phyloP scores from a whole-genome alignment of 1,140 invertebrate genomes.

The Brachystomella parvula region DNA sequence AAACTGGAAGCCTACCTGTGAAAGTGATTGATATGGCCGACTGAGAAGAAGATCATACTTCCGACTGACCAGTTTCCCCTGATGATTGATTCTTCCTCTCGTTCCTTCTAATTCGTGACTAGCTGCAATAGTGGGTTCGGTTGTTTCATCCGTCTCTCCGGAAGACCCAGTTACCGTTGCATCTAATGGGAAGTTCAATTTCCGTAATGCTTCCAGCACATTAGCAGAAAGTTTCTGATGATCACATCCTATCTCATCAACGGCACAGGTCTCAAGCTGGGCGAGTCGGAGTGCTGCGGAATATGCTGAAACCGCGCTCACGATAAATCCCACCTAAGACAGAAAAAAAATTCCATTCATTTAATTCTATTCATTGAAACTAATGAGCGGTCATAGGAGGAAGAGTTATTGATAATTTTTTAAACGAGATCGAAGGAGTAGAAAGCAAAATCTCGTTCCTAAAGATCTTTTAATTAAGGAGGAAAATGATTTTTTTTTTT shows the following conservation, averaged over 20 bases:
- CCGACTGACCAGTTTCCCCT: conserved; percentile 36
- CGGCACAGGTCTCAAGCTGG: conserved; percentile 37
- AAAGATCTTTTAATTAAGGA: too few relatives aligned
- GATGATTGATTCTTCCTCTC: conserved; percentile 32
- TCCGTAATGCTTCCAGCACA: conserved; percentile 29
- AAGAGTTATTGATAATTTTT: too few relatives aligned
- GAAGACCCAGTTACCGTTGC: conserved; percentile 16
- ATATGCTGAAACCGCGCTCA: conserved; percentile 41
- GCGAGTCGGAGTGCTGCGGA: conserved; percentile 40
- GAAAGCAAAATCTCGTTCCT: too few relatives aligned
- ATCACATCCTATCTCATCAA: conserved; percentile 24
- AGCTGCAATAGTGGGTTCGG: conserved; percentile 29
- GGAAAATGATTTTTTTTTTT: too few relatives aligned
- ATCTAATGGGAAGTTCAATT: conserved; percentile 34
- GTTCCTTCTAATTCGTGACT: conserved; percentile 38
- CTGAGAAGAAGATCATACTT: conserved; percentile 38
- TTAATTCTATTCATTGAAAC: conserved; percentile 1
- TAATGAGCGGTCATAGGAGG: background rate
- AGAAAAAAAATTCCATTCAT: conserved; percentile 3
- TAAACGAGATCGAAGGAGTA: too few relatives aligned
- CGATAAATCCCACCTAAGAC: conserved; percentile 39
- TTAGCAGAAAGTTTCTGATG: conserved; percentile 20
- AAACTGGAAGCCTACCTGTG: conserved; percentile 37
- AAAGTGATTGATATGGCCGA: conserved; percentile 25
- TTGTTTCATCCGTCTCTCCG: conserved; percentile 18